Percentiles rank a stretch among this genome's conserved stretches.
These are phyloP conservation scores for Mustelus asterias DNA, from an alignment of 2,113 vertebrate genomes.

Conservation along the genomic window DNA sequence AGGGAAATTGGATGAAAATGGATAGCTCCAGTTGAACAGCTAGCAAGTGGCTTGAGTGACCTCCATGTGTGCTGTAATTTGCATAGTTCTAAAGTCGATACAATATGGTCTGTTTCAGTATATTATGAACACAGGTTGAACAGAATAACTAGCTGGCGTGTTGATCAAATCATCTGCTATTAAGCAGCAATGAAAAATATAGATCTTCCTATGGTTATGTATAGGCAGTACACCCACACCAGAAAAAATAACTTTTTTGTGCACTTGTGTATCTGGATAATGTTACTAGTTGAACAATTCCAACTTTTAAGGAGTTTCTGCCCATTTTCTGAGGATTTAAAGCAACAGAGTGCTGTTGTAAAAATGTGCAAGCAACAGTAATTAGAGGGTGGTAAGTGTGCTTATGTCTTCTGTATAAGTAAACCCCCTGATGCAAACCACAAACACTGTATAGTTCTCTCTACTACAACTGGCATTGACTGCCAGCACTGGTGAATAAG, in stretches of 20 bases:
- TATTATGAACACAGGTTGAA: background rate
- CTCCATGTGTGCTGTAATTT: background rate
- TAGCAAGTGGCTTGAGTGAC: background rate
- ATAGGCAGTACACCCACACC: background rate
- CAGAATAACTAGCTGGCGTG: background rate
- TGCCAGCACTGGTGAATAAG: background rate
- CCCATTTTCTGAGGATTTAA: background rate
- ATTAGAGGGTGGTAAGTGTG: background rate
- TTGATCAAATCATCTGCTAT: background rate
- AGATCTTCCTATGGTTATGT: background rate
- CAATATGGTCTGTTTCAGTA: background rate
- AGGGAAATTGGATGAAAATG: background rate
- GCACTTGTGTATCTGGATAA: background rate
- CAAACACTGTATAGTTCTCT: background rate
- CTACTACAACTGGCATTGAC: background rate
- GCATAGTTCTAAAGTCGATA: background rate
- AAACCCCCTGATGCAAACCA: background rate
- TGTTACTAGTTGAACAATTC: background rate
- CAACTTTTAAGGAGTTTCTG: too few species aligned
- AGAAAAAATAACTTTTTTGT: background rate
- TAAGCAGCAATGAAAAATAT: background rate
- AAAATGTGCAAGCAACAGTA: conserved; percentile 6
- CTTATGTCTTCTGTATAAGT: background rate
- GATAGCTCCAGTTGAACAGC: background rate
- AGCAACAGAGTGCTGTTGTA: background rate